Conservation (phyloP, 2,888 invertebrate species). For the Craniophora ligustri region DNA sequence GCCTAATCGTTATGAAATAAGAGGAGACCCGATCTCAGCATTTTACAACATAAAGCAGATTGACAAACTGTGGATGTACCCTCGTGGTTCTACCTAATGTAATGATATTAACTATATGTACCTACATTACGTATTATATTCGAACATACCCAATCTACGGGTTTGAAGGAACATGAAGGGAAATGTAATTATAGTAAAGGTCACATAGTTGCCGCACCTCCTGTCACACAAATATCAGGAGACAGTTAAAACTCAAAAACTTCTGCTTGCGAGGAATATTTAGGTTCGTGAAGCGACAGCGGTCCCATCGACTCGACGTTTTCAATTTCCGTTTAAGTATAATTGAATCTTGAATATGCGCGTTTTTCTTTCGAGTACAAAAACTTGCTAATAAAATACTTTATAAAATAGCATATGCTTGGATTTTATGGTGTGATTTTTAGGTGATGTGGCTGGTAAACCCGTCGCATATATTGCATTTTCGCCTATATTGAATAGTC, state of each 20-base stretch:
- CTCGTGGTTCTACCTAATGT: no score
- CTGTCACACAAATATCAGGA: conserved; percentile 29
- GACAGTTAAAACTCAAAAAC: conserved; percentile 40
- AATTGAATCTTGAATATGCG: conserved; percentile 74
- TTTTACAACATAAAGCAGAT: no score
- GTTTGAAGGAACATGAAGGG: not conserved
- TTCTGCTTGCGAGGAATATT: conserved; percentile 41
- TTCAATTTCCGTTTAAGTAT: conserved; percentile 80
- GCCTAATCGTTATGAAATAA: no score
- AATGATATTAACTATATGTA: no score
- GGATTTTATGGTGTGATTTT: no score
- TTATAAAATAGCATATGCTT: conserved; percentile 27
- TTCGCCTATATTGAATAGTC: no score
- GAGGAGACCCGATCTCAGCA: no score
- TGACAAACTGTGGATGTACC: no score
- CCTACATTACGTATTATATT: no score
- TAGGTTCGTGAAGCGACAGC: conserved; percentile 55
- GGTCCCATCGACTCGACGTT: conserved; percentile 68
- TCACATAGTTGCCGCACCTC: conserved; percentile 18
- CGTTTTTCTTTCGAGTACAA: conserved; percentile 50
- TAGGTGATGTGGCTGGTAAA: no score
- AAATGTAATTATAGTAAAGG: conserved; percentile 29
- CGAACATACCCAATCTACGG: no score
- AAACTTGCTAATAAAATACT: conserved; percentile 24
- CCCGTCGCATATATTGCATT: no score